Evolutionary conservation across 2,113 vertebrate species (phyloP), one percentile per base, ranked within the genome.

Genomic region (Eleginops maclovinus): DNA sequence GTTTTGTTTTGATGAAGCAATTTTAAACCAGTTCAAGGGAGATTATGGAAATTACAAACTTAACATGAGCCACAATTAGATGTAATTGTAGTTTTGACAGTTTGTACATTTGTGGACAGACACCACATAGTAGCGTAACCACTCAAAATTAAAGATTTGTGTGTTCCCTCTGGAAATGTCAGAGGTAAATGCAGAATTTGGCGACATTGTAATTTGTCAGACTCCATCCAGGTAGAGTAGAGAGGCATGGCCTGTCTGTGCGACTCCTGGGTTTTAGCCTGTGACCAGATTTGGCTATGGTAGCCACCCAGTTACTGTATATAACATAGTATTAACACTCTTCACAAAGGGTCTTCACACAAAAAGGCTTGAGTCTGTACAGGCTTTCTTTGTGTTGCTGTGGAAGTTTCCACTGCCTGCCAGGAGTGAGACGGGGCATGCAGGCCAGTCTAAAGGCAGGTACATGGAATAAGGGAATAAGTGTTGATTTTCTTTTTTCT

Each of bases 391-490:
- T 92, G 87, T 93, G 92, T 91, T 89, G 77, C 87, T 72, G 80
- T 90, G 85, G 92, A 93, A 93, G 89, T 92, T 94, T 94, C 93
- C 93, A 93, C 79, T 81, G 77, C 75, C 64, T 68, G 61, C 51
- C 54, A 54, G 63, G 70, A 83, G 75, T 73, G 77, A 88, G 77
- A 82, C 56, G 41, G 67, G 66, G 46, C 66, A 74, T 83, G 82
- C 72, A 83, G 63, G 75, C 49, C 17, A 62, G 83, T 88, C 77
- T 82, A 83, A 83, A 86, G 89, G 77, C 94, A 94, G 91, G 90
- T 93, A 94, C 89, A 88, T 56, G 67, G 43, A 87, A 88, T 63
- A 72, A 85, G 72, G 60, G 67, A 83, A 82, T 79, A 78, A 80
- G 54, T 87, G 75, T 82, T 66, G 80, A 79, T 69, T 79, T 64